These are phyloP conservation scores for Tyto alba DNA, from an alignment of 2,113 vertebrate genomes.

Conservation along the genomic window DNA sequence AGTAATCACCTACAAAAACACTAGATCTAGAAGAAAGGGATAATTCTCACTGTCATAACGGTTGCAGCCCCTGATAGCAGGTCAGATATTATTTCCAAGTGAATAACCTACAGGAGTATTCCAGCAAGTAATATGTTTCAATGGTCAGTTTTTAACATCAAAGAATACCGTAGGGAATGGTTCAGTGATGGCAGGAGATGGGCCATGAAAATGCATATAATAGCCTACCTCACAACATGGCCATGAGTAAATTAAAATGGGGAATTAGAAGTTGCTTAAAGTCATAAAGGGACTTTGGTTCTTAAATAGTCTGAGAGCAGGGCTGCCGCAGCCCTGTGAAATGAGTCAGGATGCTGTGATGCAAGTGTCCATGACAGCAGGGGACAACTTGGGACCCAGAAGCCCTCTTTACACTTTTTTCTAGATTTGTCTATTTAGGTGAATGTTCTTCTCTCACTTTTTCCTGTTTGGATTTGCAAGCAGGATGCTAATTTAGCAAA, in stretches of 20 bases:
- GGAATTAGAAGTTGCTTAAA: not conserved
- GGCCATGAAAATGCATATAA: not conserved
- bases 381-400: not conserved
- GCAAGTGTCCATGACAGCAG: not conserved
- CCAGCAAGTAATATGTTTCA: not conserved
- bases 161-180: not conserved
- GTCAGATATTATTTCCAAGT: not conserved
- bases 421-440: not conserved
- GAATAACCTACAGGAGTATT: not conserved
- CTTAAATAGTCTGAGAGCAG: not conserved
- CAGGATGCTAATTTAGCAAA: not conserved
- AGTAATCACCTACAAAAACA: not conserved
- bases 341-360: not conserved
- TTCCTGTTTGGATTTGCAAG: not conserved
- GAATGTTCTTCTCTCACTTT: not conserved
- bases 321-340: not conserved
- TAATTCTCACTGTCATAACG: not conserved
- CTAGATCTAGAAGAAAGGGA: not conserved
- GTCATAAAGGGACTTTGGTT: not conserved
- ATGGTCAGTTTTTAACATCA: not conserved
- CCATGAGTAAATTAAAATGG: not conserved
- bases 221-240: not conserved
- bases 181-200: not conserved
- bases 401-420: not conserved
- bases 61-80: not conserved